A percentile compares a stretch with the other conserved stretches of the same genome.
Evolutionary conservation across 2,888 invertebrate species (phyloP).

Genomic region (Ditula angustiorana): DNA sequence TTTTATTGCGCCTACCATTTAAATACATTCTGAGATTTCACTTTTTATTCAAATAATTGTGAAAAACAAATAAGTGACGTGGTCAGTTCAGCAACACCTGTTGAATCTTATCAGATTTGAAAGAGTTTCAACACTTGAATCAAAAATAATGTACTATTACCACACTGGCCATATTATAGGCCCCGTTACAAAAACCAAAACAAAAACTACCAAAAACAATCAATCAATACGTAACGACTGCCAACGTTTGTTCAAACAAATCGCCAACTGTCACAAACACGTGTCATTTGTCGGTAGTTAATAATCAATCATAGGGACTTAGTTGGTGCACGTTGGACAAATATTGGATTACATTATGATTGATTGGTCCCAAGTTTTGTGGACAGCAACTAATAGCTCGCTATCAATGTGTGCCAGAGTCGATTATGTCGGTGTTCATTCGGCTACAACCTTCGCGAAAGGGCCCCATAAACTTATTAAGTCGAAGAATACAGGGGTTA

Average conservation of each 20-base stretch:
- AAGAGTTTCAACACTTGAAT: too few relatives aligned
- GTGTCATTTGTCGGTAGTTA: slow-evolving; percentile 26
- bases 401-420: slow-evolving; percentile 22
- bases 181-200: background rate
- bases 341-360: slow-evolving; percentile 39
- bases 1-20: too few relatives aligned
- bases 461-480: background rate
- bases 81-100: too few relatives aligned
- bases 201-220: slow-evolving; percentile 24
- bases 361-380: slow-evolving; percentile 37
- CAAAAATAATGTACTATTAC: too few relatives aligned
- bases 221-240: slow-evolving; percentile 17
- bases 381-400: slow-evolving; percentile 34
- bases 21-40: too few relatives aligned
- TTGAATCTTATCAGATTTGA: too few relatives aligned
- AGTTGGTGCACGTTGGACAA: slow-evolving; percentile 32
- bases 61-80: too few relatives aligned
- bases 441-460: background rate
- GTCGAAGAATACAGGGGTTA: background rate
- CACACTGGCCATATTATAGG: too few relatives aligned
- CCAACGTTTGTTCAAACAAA: slow-evolving; percentile 27
- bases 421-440: slow-evolving; percentile 9
- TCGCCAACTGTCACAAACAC: slow-evolving; percentile 28
- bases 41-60: too few relatives aligned
- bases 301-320: slow-evolving; percentile 36